Conservation (phyloP, 2,113 vertebrate species). For the Arvicanthis niloticus region DNA sequence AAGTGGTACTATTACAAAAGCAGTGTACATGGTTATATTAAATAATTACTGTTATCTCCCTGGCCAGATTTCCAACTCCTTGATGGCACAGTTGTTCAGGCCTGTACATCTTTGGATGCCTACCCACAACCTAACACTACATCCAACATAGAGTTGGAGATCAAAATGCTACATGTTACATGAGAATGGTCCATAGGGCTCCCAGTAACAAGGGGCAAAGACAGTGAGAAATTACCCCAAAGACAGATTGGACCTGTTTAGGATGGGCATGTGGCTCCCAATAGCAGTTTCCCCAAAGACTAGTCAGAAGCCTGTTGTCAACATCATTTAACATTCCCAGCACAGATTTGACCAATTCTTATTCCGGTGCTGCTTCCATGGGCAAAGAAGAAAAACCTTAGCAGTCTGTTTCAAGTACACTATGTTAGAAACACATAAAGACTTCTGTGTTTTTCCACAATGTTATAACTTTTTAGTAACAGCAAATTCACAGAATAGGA, state of each 20-base stretch:
- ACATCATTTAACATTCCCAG: not conserved
- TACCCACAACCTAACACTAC: not conserved
- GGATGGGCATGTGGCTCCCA: not conserved
- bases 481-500: not conserved
- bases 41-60: conserved; percentile 38
- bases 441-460: not conserved
- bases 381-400: not conserved
- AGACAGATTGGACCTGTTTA: not conserved
- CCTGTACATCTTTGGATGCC: not conserved
- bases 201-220: not conserved
- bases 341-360: not conserved
- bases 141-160: not conserved
- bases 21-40: conserved; percentile 34
- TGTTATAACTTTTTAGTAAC: not conserved
- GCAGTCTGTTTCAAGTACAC: not conserved
- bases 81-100: not conserved
- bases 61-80: conserved; percentile 52
- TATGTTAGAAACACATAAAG: not conserved
- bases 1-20: conserved; percentile 33
- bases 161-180: not conserved
- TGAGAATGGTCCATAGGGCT: not conserved
- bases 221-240: not conserved
- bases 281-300: not conserved
- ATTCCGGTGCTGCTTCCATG: not conserved
- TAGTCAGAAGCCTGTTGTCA: not conserved